Base-by-base conservation (phyloP, 2,797 vertebrate genomes). In the Peromyscus eremicus region DNA sequence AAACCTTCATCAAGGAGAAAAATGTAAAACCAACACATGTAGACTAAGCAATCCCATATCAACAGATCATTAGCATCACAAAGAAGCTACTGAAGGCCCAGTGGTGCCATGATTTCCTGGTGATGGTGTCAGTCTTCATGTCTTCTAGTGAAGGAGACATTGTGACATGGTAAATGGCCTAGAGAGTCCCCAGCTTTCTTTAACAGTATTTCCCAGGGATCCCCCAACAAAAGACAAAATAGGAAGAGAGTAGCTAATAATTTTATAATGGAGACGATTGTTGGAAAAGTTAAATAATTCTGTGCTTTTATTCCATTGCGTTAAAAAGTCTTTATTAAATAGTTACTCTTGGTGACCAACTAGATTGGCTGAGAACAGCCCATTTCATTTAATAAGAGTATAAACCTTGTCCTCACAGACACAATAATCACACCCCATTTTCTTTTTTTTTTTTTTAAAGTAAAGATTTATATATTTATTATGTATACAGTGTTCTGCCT, bases 41-140 rank as follows among this genome's bases (percentile, higher is more conserved):
- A 89, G 37, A 93, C n/a, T 32, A 93, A 82, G 60, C 89, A 60
- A 92, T 85, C 37, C n/a, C n/a, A 25, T 84, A 81, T 91, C 79
- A 94, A 62, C 89, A 95, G 79, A 64, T 52, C 23, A 52, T 25
- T 76, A 94, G 23, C 94, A 93, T 96, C 96, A 97, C 84, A 96
- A 89, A 96, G 92, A 95, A 64, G 49, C 83, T 83, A 62, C 46
- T 88, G 32, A 64, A 86, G 82, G 11, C 46, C 55, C 79, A 21
- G 6, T 21, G 52, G 21, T 9, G 8, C 43, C 37, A 27, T 62
- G n/a, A 62, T n/a, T 32, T 55, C 55, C 52, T 40, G 29, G 43
- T 17, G 70, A 49, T 13, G 11, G 19, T 52, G 6, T 7, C 6
- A 0, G 0, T 25, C 52, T 73, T 5, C 4, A 1, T 34, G 66